Conservation (phyloP, 2,888 invertebrate species). For the Theretra japonica region DNA sequence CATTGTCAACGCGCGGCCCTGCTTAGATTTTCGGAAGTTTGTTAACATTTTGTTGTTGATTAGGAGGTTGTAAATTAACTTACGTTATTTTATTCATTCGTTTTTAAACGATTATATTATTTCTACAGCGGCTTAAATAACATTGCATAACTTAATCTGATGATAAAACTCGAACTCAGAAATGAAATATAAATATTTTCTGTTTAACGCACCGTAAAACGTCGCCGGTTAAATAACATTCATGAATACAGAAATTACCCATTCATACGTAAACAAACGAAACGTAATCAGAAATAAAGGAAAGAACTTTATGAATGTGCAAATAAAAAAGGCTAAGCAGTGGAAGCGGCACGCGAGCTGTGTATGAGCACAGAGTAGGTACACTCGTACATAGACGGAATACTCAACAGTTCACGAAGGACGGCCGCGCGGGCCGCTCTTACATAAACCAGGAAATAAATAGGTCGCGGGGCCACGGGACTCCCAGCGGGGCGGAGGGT, state of each 20-base stretch:
- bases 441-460: slow-evolving; percentile 68
- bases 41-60: neutral
- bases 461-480: slow-evolving; percentile 65
- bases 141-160: neutral
- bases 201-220: neutral
- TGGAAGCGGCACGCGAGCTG: slow-evolving; percentile 22
- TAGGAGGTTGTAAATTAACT: neutral
- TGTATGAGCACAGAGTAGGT: slow-evolving; percentile 36
- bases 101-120: no score
- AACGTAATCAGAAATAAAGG: neutral
- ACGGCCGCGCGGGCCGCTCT: slow-evolving; percentile 40
- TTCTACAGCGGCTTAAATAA: no score
- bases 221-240: neutral
- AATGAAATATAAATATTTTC: neutral
- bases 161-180: neutral
- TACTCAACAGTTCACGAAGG: slow-evolving; percentile 41
- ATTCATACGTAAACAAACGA: neutral
- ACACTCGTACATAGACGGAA: slow-evolving; percentile 31
- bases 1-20: neutral
- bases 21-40: neutral
- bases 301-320: slow-evolving; percentile 21
- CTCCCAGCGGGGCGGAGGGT: slow-evolving; percentile 43
- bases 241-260: neutral
- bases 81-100: no score
- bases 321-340: slow-evolving; percentile 16